Conservation (phyloP, 2,797 vertebrate genomes). For the Mormyrops attenuatus region DNA sequence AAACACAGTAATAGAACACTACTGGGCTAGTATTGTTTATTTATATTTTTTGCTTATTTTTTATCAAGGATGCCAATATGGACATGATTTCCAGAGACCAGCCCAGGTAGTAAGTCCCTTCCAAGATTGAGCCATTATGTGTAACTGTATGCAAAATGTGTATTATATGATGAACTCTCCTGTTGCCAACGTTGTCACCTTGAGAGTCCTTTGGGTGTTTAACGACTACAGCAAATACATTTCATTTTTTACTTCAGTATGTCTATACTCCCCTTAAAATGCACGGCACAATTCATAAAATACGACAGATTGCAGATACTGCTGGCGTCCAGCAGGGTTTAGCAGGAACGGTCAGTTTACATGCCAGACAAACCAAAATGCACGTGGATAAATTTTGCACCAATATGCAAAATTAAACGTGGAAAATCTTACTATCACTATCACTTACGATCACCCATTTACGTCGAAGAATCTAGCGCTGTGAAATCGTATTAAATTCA, state of each 20-base stretch:
- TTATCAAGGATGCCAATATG: neutral
- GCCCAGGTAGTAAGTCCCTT: neutral
- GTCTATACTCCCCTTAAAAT: neutral
- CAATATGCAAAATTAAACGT: neutral
- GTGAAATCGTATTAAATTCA: neutral
- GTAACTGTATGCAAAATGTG: neutral
- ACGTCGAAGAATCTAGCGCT: neutral
- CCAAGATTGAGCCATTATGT: neutral
- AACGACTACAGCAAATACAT: neutral
- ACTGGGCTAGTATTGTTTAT: neutral
- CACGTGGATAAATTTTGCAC: neutral
- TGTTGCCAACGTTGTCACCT: neutral
- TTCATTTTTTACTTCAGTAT: neutral
- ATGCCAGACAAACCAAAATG: neutral
- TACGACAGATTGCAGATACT: neutral
- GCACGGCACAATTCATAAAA: neutral
- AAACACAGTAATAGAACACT: neutral
- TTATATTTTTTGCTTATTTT: neutral
- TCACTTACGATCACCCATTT: neutral
- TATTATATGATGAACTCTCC: neutral
- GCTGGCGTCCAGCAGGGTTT: neutral
- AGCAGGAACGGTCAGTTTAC: neutral
- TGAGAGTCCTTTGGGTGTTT: neutral
- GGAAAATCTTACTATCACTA: neutral
- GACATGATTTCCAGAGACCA: neutral